Evolutionary conservation across 2,797 vertebrate genomes (phyloP), one percentile per base, ranked within the genome.

Genomic region (Phataginus tetradactyla): DNA sequence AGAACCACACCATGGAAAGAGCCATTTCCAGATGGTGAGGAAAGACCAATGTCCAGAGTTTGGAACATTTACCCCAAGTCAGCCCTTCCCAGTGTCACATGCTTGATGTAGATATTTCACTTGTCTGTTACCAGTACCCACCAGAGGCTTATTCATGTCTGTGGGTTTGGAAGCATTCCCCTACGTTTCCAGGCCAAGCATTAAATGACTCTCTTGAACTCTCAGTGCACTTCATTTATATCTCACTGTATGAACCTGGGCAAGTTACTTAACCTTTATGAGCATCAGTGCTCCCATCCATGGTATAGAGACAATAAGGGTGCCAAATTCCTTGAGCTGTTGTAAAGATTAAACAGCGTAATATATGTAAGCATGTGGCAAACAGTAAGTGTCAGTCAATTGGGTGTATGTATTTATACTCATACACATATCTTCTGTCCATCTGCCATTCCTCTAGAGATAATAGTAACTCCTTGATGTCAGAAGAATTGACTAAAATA

Each of bases 181-280:
- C 91, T 78, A 53, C 17, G 27, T 72, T 57, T 78, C n/a, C 66
- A 91, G 37, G 34, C n/a, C 84, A 89, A 68, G 18, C 63, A 37
- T 68, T 63, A 93, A 83, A 55, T 45, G 75, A 25, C 14, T 86
- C 0, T 49, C 75, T 74, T 64, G 64, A 92, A 66, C 20, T 81
- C 66, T 75, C 39, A 13, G 23, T 5, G 37, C 14, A 45, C 34
- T 89, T 83, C 25, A 13, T 93, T 86, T 85, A 29, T 85, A 61
- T 89, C 89, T 88, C 12, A 0, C 57, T 81, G 32, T 79, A 84
- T 87, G 64, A 79, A 84, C 39, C 34, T 18, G 1, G 53, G 49
- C 23, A 95, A 86, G 25, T 78, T 39, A 32, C 59, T 91, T 86
- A 95, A 94, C 39, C 29, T 32, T 45, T 80, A 94, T 84, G 87